Conservation (phyloP, 2,113 vertebrate genomes). For the Hylia prasina region DNA sequence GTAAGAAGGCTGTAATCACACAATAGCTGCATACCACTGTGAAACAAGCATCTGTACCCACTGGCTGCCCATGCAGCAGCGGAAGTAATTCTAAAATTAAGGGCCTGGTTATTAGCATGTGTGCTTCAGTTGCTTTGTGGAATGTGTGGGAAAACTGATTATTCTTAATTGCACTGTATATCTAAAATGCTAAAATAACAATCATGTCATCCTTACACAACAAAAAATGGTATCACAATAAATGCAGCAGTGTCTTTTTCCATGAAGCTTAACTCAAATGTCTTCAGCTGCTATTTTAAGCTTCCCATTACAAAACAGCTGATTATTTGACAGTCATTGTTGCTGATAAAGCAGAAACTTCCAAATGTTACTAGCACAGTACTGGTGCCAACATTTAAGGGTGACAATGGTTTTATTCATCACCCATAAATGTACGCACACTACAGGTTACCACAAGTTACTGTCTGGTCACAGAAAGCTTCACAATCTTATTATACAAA, state of each 20-base stretch:
- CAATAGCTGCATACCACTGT: not conserved
- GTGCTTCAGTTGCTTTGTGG: constrained; percentile 46
- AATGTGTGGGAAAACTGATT: constrained; percentile 67
- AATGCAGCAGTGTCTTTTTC: constrained; percentile 48
- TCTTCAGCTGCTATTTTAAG: constrained; percentile 54
- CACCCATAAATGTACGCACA: constrained; percentile 20
- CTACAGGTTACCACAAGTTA: constrained; percentile 64
- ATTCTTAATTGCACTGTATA: constrained; percentile 53
- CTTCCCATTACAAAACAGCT: constrained; percentile 50
- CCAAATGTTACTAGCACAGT: constrained; percentile 57
- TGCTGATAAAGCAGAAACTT: constrained; percentile 73
- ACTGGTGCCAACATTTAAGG: constrained; percentile 58
- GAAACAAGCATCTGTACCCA: not conserved
- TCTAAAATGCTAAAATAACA: constrained; percentile 55
- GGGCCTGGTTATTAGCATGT: not conserved
- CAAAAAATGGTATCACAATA: constrained; percentile 52
- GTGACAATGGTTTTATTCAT: constrained; percentile 72
- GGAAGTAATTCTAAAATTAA: constrained; percentile 25
- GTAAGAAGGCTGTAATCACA: not conserved
- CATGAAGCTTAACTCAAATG: constrained; percentile 36
- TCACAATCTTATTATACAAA: constrained; percentile 44
- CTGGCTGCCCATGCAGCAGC: not conserved
- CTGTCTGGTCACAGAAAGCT: constrained; percentile 42
- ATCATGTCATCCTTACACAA: constrained; percentile 45
- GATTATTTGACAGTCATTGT: constrained; percentile 51